Percentiles rank a stretch among this genome's conserved stretches.
Conservation (phyloP, 2,888 invertebrate genomes). For the Cordilura impudica region DNA sequence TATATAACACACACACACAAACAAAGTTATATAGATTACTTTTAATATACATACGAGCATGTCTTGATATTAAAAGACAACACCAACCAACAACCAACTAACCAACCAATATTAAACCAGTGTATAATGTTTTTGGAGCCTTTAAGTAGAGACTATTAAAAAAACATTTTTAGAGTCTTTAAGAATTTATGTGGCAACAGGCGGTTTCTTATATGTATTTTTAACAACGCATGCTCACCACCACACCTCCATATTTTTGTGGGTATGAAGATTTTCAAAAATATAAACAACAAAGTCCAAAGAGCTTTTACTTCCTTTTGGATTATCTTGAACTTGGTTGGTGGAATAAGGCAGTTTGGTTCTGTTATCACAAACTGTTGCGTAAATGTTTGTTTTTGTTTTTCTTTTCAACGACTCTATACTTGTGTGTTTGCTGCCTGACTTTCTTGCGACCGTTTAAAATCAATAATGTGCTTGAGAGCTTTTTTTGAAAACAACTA, state of each 20-base stretch:
- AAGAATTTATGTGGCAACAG: slow-evolving; percentile 52
- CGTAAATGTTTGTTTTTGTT: slow-evolving; percentile 57
- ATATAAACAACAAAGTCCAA: not conserved
- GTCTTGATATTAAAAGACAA: slow-evolving; percentile 20
- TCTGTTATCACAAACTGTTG: slow-evolving; percentile 58
- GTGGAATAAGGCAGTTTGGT: slow-evolving; percentile 3
- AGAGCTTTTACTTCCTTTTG: slow-evolving; percentile 1
- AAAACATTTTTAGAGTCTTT: not conserved
- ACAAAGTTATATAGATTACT: not conserved
- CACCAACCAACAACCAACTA: not conserved
- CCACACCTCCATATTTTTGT: not conserved
- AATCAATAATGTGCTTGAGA: slow-evolving; percentile 55
- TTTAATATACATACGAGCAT: slow-evolving; percentile 1
- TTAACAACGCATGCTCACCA: slow-evolving; percentile 41
- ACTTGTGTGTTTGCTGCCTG: slow-evolving; percentile 47
- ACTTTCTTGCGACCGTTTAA: slow-evolving; percentile 50
- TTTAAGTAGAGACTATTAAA: not conserved
- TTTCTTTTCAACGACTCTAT: slow-evolving; percentile 25
- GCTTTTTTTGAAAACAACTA: slow-evolving; percentile 65
- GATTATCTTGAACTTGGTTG: slow-evolving; percentile 35
- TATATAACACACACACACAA: not conserved
- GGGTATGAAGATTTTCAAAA: not conserved
- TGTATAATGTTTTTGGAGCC: slow-evolving; percentile 17
- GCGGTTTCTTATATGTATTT: slow-evolving; percentile 53
- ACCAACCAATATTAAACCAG: not conserved